Base-by-base conservation (phyloP, 2,797 vertebrate genomes). In the Acanthurus leucopareius region DNA sequence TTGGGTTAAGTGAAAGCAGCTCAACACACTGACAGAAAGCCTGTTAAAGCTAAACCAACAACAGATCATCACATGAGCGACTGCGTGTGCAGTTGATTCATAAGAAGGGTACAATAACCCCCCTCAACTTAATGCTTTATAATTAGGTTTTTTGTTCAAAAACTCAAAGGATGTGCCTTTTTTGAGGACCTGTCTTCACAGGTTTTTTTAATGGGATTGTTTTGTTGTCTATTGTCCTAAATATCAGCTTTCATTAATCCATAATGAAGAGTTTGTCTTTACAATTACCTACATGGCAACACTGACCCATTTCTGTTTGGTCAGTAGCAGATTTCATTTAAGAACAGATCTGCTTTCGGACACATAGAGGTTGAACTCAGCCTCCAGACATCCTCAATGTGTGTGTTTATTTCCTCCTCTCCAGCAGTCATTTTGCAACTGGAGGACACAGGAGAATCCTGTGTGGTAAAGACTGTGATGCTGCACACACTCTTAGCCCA, bases 1-100 rank as follows among this genome's bases (percentile, higher is more conserved):
- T 1, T 20, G 61, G 54, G 70, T 80, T 83, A 71, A 65, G 59
- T 69, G 42, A 86, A 91, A 88, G 89, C 83, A 20, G 84, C 77
- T 91, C 89, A 88, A 40, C 5, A 57, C 25, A 8, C 25, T 64
- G 57, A 74, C 63, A 67, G 54, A 79, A 79, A 87, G 77, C 73
- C 77, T 72, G 84, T 86, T 85, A 86, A 76, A 75, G 65, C 79
- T 73, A 73, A 77, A 76, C 78, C 74, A 62, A 61, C 54, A 58
- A 53, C 82, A 77, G 72, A 84, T 87, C 78, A 75, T 38, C 14
- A 1, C 32, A 8, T 45, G 65, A 35, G 25, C 19, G 45, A 28
- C 7, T 40, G 25, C 54, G 51, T 25, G 58, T 47, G 15, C 14
- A 13, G 52, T 7, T 45, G 7, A 9, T 2, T 16, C 56, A 40